These are phyloP conservation scores for Pedetes capensis DNA, from an alignment of 2,113 vertebrate species.

Conservation along the genomic window DNA sequence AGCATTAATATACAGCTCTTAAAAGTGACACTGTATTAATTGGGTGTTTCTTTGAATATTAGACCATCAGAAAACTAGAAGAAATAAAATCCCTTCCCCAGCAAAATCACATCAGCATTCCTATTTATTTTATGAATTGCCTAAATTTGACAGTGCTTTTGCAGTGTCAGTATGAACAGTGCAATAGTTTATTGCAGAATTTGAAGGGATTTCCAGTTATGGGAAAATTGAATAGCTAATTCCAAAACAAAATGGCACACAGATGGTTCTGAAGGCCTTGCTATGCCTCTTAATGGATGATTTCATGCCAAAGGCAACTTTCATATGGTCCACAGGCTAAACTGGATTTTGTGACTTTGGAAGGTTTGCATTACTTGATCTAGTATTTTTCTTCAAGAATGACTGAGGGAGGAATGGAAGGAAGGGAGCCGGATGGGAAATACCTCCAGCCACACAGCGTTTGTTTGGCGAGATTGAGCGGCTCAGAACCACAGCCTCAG, in stretches of 20 bases:
- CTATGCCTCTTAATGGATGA: neutral
- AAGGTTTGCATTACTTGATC: neutral
- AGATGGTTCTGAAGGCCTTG: conserved; percentile 57
- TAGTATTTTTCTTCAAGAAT: neutral
- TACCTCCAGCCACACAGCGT: neutral
- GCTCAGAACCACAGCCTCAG: neutral
- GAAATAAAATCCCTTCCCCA: neutral
- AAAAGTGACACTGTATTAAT: neutral
- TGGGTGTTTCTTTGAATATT: conserved; percentile 44
- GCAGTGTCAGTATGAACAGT: neutral
- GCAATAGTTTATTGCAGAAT: conserved; percentile 48
- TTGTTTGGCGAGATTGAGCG: neutral
- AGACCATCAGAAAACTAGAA: conserved; percentile 32
- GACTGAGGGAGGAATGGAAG: neutral
- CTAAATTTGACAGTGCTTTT: neutral
- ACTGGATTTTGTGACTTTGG: conserved; percentile 27
- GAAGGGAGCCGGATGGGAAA: neutral
- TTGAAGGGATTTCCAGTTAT: conserved; percentile 49
- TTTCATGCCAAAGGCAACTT: conserved; percentile 16
- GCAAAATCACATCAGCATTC: conserved; percentile 63
- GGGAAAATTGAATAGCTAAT: conserved; percentile 67
- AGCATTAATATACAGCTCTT: neutral
- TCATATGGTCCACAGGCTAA: neutral
- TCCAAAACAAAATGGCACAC: conserved; percentile 57
- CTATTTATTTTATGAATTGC: conserved; percentile 56